Percentiles rank a stretch among this genome's conserved stretches.
Conservation (phyloP, 2,113 vertebrate species). For the Marcusenius ussheri region DNA sequence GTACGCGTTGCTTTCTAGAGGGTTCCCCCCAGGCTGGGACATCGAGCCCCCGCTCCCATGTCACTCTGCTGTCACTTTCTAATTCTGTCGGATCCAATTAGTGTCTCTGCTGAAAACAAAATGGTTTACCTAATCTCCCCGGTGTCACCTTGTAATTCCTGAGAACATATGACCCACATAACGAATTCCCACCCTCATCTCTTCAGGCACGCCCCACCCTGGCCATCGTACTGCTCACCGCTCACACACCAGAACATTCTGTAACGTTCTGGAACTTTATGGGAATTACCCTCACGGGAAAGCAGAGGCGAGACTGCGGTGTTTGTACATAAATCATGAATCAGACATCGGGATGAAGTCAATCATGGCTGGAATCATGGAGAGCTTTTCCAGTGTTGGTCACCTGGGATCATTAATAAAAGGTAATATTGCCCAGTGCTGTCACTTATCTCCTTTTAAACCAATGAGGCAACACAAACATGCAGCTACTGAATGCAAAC, state of each 20-base stretch:
- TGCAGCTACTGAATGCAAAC: not conserved
- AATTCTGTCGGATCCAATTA: constrained; percentile 54
- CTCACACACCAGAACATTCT: not conserved
- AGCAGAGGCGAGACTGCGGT: not conserved
- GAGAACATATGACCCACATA: constrained; percentile 44
- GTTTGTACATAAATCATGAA: no score
- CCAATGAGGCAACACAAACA: not conserved
- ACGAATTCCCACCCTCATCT: constrained; percentile 19
- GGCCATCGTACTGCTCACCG: not conserved
- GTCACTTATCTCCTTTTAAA: not conserved
- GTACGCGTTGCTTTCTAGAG: not conserved
- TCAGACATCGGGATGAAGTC: no score
- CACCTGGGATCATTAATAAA: not conserved
- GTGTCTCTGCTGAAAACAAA: constrained; percentile 30
- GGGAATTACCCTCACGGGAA: not conserved
- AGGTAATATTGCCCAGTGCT: not conserved
- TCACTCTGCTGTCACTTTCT: constrained; percentile 24
- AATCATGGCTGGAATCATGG: not conserved
- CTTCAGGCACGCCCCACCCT: not conserved
- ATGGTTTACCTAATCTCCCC: constrained; percentile 38
- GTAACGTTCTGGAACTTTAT: not conserved
- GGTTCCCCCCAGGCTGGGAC: not conserved
- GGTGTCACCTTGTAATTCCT: constrained; percentile 37
- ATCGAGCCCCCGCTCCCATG: not conserved
- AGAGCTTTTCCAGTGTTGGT: not conserved